These are phyloP conservation scores for Cataglyphis albicans DNA, from an alignment of 2,888 invertebrate genomes.

Conservation along the genomic window DNA sequence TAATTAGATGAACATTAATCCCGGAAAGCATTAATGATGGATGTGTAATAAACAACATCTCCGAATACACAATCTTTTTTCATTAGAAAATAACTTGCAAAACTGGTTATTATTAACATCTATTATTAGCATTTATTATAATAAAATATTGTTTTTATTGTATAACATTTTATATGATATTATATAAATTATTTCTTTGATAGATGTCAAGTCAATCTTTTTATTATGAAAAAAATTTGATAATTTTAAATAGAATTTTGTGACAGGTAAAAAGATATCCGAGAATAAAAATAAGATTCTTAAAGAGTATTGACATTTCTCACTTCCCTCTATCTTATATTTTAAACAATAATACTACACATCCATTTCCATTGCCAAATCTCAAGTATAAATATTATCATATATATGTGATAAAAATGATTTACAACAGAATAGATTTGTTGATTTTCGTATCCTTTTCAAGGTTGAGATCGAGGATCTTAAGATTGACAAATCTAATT, in stretches of 20 bases:
- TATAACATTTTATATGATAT: background rate
- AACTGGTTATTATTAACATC: background rate
- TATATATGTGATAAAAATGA: background rate
- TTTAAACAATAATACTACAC: background rate
- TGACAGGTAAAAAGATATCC: background rate
- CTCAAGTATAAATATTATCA: background rate
- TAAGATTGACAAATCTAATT: conserved; percentile 17
- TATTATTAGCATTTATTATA: too few species aligned
- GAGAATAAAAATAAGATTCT: background rate
- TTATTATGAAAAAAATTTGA: background rate
- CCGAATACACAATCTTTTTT: background rate
- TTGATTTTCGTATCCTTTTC: conserved; percentile 2
- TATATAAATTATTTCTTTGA: background rate
- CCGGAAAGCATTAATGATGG: background rate
- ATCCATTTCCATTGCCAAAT: background rate
- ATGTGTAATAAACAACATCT: background rate
- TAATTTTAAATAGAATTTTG: background rate
- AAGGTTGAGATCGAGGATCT: conserved; percentile 9
- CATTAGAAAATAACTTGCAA: background rate
- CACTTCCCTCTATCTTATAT: background rate
- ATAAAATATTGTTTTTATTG: background rate
- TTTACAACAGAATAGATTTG: conserved; percentile 13
- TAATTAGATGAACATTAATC: conserved; percentile 1
- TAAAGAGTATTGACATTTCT: background rate
- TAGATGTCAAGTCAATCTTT: background rate